Percentiles rank a stretch among this genome's conserved stretches.
Conservation (phyloP, 2,113 vertebrate genomes). For the Aphyosemion australe region DNA sequence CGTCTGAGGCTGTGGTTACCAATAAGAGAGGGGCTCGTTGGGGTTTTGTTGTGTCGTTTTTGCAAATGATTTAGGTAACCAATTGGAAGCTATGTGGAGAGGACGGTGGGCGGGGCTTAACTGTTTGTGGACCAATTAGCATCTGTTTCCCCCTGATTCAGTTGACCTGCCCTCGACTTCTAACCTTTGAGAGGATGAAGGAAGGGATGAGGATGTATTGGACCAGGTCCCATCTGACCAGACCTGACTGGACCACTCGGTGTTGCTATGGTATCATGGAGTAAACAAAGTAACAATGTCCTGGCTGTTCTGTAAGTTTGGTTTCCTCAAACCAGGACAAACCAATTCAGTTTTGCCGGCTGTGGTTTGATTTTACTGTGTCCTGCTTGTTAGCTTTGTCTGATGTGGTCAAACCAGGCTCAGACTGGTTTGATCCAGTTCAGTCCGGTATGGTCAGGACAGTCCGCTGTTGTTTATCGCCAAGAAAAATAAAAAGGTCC, state of each 20-base stretch:
- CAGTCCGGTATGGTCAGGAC: slow-evolving; percentile 43
- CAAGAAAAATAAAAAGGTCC: slow-evolving; percentile 68
- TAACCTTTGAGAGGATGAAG: slow-evolving; percentile 7
- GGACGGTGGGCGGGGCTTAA: slow-evolving; percentile 43
- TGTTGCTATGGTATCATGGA: slow-evolving; percentile 30
- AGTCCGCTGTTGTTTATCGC: slow-evolving; percentile 61
- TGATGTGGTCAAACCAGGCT: background rate
- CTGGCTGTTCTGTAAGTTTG: background rate
- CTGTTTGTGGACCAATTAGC: slow-evolving; percentile 64
- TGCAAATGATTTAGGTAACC: slow-evolving; percentile 45
- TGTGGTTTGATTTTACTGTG: slow-evolving; percentile 7
- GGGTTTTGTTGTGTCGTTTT: slow-evolving; percentile 23
- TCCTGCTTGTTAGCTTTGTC: slow-evolving; percentile 8
- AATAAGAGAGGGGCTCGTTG: slow-evolving; percentile 60
- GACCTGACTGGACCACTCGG: slow-evolving; percentile 23
- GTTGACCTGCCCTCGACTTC: slow-evolving; percentile 26
- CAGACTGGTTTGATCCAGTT: slow-evolving; percentile 22
- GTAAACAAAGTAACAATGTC: slow-evolving; percentile 8
- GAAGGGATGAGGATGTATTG: slow-evolving; percentile 33
- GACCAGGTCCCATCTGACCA: slow-evolving; percentile 42
- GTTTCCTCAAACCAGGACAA: background rate
- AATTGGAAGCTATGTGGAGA: slow-evolving; percentile 34
- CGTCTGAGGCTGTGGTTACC: slow-evolving; percentile 53
- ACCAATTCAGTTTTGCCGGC: background rate
- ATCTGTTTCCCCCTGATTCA: slow-evolving; percentile 42